Base-by-base conservation (phyloP, 2,888 invertebrate species). In the Fragum fragum region DNA sequence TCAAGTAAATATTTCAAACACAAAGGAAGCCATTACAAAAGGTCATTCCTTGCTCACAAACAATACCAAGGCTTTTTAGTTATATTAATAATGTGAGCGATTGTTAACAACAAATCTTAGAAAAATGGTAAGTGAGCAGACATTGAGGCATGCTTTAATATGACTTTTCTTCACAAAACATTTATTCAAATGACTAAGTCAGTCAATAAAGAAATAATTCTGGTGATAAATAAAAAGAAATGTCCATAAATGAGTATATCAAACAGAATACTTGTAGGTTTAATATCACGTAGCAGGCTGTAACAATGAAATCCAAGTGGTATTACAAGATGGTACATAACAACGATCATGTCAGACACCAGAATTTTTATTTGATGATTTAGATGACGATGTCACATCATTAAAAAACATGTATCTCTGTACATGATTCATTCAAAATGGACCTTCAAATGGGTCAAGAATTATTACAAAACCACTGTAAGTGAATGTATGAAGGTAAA, bases 281-380 rank as follows among this genome's bases (percentile, higher is more conserved):
- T 66, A 29, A 74, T 3, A 21, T 66, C 39, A 68, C 59, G 70
- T 76, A 39, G 76, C 7, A 23, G 71, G 47, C n/a, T 32, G 28
- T 29, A 14, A 76, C 71, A 76, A 36, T 52, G 53, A 71, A 71
- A 66, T 21, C 42, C 23, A 32, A 53, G 16, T 21, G 14, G 9
- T 63, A 18, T 71, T 71, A 76, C 76, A 76, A 63, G 71, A 21
- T 53, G 9, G 52, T 52, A 63, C 53, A 47, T 52, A 32, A 47
- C 32, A 21, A 23, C 1, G 61, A 61, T 36, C 29, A 16, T 59
- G 71, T 71, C 21, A 1, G 18, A 53, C 53, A 32, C 14, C 39
- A 28, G n/a, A 16, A 29, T 59, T 76, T 71, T 72, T 71, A 72
- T 76, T 71, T 76, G 71, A 76, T 71, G 76, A 71, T 63, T 63